A percentile compares a stretch with the other conserved stretches of the same genome.
These are phyloP conservation scores for Botia kubotai DNA, from an alignment of 2,797 vertebrate species.

Conservation along the genomic window DNA sequence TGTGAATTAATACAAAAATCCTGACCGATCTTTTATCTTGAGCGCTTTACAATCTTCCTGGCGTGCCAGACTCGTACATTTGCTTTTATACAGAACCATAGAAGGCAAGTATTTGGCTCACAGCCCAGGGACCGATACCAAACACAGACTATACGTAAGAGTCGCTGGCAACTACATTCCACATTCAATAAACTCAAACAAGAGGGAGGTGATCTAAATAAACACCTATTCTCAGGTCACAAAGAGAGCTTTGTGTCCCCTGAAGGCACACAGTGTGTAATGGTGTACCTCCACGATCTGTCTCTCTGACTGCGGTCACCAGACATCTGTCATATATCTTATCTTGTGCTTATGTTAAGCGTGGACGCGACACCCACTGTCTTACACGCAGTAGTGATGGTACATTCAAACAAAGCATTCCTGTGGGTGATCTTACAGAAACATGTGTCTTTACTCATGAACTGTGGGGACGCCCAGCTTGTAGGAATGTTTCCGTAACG, in stretches of 20 bases:
- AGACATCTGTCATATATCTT: constrained; percentile 2
- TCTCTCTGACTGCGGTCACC: constrained; percentile 1
- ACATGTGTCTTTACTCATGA: constrained; percentile 37
- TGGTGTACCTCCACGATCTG: not conserved
- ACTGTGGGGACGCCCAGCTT: not conserved
- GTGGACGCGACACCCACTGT: not conserved
- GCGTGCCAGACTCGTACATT: constrained; percentile 48
- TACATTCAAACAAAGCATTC: not conserved
- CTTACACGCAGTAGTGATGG: constrained; percentile 1
- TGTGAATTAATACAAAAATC: constrained; percentile 4
- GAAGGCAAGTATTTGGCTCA: constrained; percentile 65
- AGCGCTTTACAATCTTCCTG: constrained; percentile 42
- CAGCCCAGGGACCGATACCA: constrained; percentile 61
- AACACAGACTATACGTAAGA: constrained; percentile 69
- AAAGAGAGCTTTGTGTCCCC: not conserved
- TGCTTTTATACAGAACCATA: constrained; percentile 62
- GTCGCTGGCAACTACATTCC: constrained; percentile 44
- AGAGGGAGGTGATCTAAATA: constrained; percentile 33
- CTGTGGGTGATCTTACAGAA: constrained; percentile 11
- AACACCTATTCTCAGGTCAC: constrained; percentile 14
- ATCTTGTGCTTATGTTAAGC: constrained; percentile 43
- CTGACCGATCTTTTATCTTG: constrained; percentile 13
- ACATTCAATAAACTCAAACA: constrained; percentile 53
- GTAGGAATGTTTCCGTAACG: too few relatives aligned
- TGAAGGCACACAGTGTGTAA: not conserved